phyloP scores from a whole-genome alignment of 2,113 vertebrate genomes.

The Prionailurus bengalensis region DNA sequence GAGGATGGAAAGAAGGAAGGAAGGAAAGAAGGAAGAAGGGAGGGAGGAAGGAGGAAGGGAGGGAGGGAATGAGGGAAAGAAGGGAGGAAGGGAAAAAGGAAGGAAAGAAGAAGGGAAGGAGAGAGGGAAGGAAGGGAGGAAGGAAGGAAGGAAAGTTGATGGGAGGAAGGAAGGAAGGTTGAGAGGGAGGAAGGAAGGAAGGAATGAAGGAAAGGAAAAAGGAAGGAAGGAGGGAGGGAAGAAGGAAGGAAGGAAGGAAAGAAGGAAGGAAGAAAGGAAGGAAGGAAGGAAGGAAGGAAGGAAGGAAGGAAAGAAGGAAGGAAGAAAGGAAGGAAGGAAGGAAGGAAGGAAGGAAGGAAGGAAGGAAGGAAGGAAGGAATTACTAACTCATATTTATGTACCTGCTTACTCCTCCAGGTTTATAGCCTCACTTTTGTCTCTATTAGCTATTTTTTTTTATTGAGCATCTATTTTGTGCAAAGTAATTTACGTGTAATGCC shows the following conservation, averaged over 20 bases:
- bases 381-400: neutral
- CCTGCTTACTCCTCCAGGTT: neutral
- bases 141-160: neutral
- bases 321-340: too few relatives aligned
- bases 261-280: too few relatives aligned
- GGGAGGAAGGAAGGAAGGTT: neutral
- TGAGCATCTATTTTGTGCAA: neutral
- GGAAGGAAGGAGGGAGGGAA: neutral
- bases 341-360: neutral
- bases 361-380: neutral
- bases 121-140: neutral
- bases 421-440: neutral
- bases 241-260: too few relatives aligned
- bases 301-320: neutral
- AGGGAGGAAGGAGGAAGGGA: too few relatives aligned
- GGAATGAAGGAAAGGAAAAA: neutral
- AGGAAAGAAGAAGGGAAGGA: too few relatives aligned
- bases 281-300: too few relatives aligned
- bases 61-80: too few relatives aligned
- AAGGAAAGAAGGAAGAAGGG: neutral
- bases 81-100: too few relatives aligned
- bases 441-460: neutral
- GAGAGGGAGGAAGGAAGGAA: too few relatives aligned
- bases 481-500: neutral
- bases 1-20: neutral